These are phyloP conservation scores for Chiridota heheva DNA, from an alignment of 35 echinoderm and acorn worm species.

Conservation along the genomic window DNA sequence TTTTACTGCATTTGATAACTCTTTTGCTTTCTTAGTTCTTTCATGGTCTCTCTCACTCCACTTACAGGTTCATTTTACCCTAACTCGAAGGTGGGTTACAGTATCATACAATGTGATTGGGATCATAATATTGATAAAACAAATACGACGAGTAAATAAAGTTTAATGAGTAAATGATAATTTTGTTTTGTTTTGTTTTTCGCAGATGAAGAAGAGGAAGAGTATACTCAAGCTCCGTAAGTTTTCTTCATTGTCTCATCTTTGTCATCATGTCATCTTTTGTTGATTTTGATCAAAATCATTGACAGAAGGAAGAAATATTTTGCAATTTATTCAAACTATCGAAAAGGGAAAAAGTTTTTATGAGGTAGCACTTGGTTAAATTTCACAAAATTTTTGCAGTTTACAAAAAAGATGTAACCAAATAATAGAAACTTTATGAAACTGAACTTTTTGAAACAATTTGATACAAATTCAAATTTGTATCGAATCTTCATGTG, in stretches of 20 bases:
- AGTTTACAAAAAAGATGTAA: neutral
- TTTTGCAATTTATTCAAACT: neutral
- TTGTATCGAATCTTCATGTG: too few species aligned
- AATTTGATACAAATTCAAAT: too few species aligned
- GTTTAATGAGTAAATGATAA: too few species aligned
- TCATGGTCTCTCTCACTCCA: too few species aligned
- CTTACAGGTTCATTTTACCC: too few species aligned
- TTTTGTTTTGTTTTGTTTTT: constrained; percentile 1
- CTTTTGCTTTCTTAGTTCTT: too few species aligned
- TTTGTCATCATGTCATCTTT: neutral
- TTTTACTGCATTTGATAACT: too few species aligned
- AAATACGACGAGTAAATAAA: too few species aligned
- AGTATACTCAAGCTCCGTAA: constrained; percentile 60
- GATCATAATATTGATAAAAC: too few species aligned
- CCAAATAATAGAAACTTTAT: neutral
- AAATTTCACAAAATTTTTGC: neutral
- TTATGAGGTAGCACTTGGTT: neutral
- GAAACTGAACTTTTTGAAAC: too few species aligned
- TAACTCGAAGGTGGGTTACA: too few species aligned
- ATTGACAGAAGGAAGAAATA: neutral
- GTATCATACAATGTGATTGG: too few species aligned
- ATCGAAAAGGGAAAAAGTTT: neutral
- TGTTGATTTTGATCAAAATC: neutral
- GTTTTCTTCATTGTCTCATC: neutral
- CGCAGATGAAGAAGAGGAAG: constrained; percentile 76